A percentile compares a stretch with the other conserved stretches of the same genome.
Evolutionary conservation across 2,888 invertebrate species (phyloP).

Genomic region (Eumerus sabulonum): DNA sequence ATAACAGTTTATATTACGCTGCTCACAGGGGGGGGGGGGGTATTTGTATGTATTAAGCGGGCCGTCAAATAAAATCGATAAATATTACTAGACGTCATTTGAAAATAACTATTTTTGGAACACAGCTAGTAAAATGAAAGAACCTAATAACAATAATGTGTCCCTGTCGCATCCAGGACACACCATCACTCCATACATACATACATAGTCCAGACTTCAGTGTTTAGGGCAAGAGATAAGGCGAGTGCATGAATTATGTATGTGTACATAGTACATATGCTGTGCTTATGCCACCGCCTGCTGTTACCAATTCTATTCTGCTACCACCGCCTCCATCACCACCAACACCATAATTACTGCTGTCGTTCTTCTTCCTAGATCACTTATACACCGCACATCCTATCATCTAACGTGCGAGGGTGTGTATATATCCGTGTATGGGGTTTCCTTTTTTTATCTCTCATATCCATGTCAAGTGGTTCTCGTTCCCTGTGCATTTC

Average conservation of each 20-base stretch:
- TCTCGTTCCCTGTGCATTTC: constrained; percentile 34
- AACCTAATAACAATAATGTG: constrained; percentile 52
- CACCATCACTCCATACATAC: constrained; percentile 34
- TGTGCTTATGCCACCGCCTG: constrained; percentile 49
- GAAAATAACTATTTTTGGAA: too few relatives aligned
- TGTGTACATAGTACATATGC: constrained; percentile 52
- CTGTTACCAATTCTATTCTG: constrained; percentile 35
- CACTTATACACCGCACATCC: neutral
- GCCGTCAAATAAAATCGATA: constrained; percentile 51
- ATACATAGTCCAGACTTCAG: too few relatives aligned
- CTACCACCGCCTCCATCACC: constrained; percentile 10
- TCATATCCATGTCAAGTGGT: constrained; percentile 59
- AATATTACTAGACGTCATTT: constrained; percentile 10
- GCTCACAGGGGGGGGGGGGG: too few relatives aligned
- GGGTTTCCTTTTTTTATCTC: constrained; percentile 37
- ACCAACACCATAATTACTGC: constrained; percentile 40
- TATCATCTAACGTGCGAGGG: constrained; percentile 1
- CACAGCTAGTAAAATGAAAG: constrained; percentile 11
- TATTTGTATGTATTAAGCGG: too few relatives aligned
- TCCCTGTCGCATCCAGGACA: constrained; percentile 18
- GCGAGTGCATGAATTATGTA: constrained; percentile 54
- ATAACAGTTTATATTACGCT: constrained; percentile 46
- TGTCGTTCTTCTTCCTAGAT: constrained; percentile 26
- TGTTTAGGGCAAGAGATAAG: neutral
- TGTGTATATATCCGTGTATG: constrained; percentile 17